Evolutionary conservation across 2,888 invertebrate species (phyloP), one percentile per base, ranked within the genome.

Genomic region (Dicroscelio sp.): DNA sequence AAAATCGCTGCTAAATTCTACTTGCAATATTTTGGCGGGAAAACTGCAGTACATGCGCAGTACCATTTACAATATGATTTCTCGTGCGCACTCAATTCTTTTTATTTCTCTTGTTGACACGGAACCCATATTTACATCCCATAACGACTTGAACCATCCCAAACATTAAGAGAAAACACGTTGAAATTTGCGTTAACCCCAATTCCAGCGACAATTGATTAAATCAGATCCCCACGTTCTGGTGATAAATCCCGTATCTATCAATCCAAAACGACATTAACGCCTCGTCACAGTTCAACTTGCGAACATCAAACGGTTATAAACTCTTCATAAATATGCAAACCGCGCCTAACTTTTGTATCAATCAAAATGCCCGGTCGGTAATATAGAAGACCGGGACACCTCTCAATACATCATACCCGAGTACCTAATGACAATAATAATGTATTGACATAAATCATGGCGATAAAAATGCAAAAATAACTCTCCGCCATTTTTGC

Each of bases 371-470:
- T 38, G 80, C 38, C 55, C 75, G 58, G 67, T 65, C 80, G 71
- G 38, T 82, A 86, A 86, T 60, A 71, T 69, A 43, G 69, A 69
- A 58, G 85, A 58, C 23, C 8, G 60, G n/a, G 33, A 55, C 38
- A 55, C 52, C 60, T 31, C 48, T 83, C 23, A 69, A 88, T 88
- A 83, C 76, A 88, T 86, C 86, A 86, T 86, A 71, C 20, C 38
- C 30, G 48, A 55, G 78, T 79, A 73, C 63, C 84, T 63, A 84
- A 88, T 79, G 84, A 84, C 84, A 88, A 88, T 88, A 79, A 84
- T 88, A 88, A 84, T 84, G 71, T 79, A 71, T 31, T 27, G 84
- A 43, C 79, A 88, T 88, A 84, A 88, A 88, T 88, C 88, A 84
- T 84, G 84, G 20, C 38, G 83, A 88, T 88, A 88, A 88, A 88